Evolutionary conservation across 2,888 invertebrate species (phyloP).

Genomic region (Drosophila kambysellisi): DNA sequence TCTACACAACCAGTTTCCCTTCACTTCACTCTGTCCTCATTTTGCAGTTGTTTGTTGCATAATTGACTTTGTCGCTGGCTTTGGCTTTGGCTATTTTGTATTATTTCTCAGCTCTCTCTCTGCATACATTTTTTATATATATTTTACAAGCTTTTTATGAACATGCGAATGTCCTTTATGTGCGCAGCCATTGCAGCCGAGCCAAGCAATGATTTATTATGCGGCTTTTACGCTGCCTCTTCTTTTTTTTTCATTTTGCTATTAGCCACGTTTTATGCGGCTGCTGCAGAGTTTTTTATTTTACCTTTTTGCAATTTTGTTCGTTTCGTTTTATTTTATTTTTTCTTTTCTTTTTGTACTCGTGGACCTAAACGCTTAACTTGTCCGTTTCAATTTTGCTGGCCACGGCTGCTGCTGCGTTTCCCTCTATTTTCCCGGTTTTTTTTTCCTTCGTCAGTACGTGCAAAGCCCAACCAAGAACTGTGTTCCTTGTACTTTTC

Average conservation of each 20-base stretch:
- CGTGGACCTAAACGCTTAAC: constrained; percentile 64
- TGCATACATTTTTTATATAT: constrained; percentile 13
- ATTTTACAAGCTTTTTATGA: constrained; percentile 71
- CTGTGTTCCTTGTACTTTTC: constrained; percentile 31
- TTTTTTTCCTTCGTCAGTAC: constrained; percentile 25
- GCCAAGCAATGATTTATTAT: constrained; percentile 73
- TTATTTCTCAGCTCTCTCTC: constrained; percentile 59
- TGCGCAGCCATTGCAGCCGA: constrained; percentile 48
- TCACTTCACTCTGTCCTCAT: neutral
- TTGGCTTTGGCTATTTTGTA: constrained; percentile 52
- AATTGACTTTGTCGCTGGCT: constrained; percentile 77
- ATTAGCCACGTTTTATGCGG: constrained; percentile 69
- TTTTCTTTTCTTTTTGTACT: constrained; percentile 25
- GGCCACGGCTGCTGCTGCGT: constrained; percentile 35
- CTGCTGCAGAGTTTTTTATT: constrained; percentile 39
- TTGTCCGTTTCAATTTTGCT: constrained; percentile 75
- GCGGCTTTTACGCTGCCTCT: constrained; percentile 62
- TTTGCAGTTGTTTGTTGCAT: constrained; percentile 66
- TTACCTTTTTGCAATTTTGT: constrained; percentile 6
- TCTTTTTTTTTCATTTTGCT: constrained; percentile 48
- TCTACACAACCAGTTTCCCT: constrained; percentile 37
- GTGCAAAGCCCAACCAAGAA: constrained; percentile 38
- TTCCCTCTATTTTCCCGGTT: constrained; percentile 26
- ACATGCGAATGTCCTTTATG: constrained; percentile 67
- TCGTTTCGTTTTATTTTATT: neutral